Evolutionary conservation across 2,888 invertebrate genomes (phyloP), one percentile per base, ranked within the genome.

Genomic region (Microctonus brassicae): DNA sequence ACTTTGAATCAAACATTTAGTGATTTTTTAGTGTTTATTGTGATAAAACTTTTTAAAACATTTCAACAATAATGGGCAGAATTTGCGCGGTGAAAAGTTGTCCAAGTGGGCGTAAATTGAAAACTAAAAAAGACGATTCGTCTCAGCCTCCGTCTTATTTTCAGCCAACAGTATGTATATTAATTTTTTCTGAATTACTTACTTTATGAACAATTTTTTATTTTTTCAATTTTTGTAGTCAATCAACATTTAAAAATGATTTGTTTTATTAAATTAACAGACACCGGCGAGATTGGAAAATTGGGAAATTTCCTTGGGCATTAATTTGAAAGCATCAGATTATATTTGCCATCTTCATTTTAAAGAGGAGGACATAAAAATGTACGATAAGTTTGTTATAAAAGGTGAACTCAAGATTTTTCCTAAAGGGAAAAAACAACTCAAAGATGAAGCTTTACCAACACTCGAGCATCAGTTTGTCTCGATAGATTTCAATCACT

Each of bases 321-420:
- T 61, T n/a, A 22, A 33, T 13, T 61, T 61, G 34, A 61, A 61
- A 34, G 10, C 61, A 11, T n/a, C 61, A 3, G 61, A 61, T 39
- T 61, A 34, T n/a, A 61, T 61, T 34, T 61, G 61, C 22, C 61
- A 61, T 13, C 36, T 61, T 34, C 61, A 61, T 61, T 61, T 61
- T 11, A 61, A 61, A 39, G 61, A 34, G 24, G 36, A 34, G 4
- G 17, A 61, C 2, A 34, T 61, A 39, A 61, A 39, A 61, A 61
- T 61, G 61, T 61, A 61, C 17, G 61, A 61, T 5, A 39, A 34
- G 13, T 22, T 53, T 4, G 7, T 11, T 26, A 26, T 55, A 0
- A 24, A 26, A 2, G 55, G 55, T 11, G 26, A 55, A 3, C 24
- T 26, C 7, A 9, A 11, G 1, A 24, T 26, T 55, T 24, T 55